Evolutionary conservation across 2,888 invertebrate species (phyloP).

Genomic region (Drosophila planitibia): DNA sequence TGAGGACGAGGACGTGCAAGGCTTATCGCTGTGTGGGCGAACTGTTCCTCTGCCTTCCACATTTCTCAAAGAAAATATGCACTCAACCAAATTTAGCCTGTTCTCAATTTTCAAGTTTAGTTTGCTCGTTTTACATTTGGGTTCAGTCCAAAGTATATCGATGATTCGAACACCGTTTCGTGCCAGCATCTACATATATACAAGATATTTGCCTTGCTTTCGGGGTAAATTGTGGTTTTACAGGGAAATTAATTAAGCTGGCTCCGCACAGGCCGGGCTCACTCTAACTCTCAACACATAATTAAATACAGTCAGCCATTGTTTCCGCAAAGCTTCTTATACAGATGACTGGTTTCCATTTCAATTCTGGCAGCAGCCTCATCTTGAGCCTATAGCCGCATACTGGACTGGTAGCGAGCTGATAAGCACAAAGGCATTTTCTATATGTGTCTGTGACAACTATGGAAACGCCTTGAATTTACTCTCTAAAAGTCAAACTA

Average conservation of each 20-base stretch:
- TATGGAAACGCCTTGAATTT: conserved; percentile 1
- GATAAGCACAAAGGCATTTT: conserved; percentile 16
- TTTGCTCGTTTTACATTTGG: background rate
- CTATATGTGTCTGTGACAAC: background rate
- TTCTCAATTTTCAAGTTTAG: background rate
- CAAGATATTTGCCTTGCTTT: background rate
- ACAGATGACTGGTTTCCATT: background rate
- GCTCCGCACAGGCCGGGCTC: background rate
- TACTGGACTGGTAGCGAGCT: conserved; percentile 25
- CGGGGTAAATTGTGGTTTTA: background rate
- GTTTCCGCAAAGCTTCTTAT: conserved; percentile 15
- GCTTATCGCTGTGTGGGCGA: conserved; percentile 58
- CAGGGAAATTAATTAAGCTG: background rate
- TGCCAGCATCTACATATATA: background rate
- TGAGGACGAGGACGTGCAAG: conserved; percentile 59
- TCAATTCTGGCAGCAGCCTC: background rate
- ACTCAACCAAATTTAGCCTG: background rate
- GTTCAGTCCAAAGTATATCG: background rate
- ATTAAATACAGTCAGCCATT: conserved; percentile 42
- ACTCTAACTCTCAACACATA: conserved; percentile 27
- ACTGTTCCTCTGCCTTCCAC: background rate
- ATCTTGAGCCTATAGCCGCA: background rate
- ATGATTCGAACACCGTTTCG: background rate
- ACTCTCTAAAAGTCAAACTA: background rate
- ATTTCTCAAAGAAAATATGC: background rate